phyloP scores from a whole-genome alignment of 2,888 invertebrate genomes.

The Cetonia aurata region DNA sequence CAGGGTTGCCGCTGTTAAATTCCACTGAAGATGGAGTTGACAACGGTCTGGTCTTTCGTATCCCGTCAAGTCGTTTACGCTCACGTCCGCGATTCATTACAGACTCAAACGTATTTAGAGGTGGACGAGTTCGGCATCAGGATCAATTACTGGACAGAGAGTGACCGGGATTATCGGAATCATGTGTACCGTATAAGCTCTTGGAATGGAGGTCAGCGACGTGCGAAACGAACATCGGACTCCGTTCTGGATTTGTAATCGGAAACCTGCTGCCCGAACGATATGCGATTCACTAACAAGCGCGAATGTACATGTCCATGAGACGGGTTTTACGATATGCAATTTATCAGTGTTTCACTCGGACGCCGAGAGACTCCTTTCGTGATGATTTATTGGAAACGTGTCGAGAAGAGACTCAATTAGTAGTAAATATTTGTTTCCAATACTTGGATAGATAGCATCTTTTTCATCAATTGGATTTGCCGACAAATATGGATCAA shows the following conservation, averaged over 20 bases:
- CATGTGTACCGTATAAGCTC: constrained; percentile 39
- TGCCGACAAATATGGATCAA: too few relatives aligned
- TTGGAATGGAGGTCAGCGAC: constrained; percentile 36
- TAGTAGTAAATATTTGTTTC: constrained; percentile 2
- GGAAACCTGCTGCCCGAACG: constrained; percentile 46
- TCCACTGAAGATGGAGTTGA: constrained; percentile 15
- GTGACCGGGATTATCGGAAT: constrained; percentile 29
- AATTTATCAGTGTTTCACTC: constrained; percentile 34
- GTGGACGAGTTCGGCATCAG: constrained; percentile 49
- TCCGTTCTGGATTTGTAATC: constrained; percentile 48
- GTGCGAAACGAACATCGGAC: constrained; percentile 42
- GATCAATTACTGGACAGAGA: constrained; percentile 54
- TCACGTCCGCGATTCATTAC: constrained; percentile 57
- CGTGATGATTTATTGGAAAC: constrained; percentile 19
- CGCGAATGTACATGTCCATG: constrained; percentile 29
- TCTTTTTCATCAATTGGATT: too few relatives aligned
- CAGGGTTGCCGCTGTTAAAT: constrained; percentile 7
- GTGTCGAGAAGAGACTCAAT: constrained; percentile 10
- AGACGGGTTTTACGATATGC: constrained; percentile 39
- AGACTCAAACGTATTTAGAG: constrained; percentile 55
- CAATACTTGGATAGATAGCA: background rate
- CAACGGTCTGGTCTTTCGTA: background rate
- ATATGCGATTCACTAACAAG: constrained; percentile 34
- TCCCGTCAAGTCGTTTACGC: constrained; percentile 23
- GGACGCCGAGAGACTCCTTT: constrained; percentile 7